phyloP scores from a whole-genome alignment of 2,888 invertebrate species.

The Mechanitis mazaeus region DNA sequence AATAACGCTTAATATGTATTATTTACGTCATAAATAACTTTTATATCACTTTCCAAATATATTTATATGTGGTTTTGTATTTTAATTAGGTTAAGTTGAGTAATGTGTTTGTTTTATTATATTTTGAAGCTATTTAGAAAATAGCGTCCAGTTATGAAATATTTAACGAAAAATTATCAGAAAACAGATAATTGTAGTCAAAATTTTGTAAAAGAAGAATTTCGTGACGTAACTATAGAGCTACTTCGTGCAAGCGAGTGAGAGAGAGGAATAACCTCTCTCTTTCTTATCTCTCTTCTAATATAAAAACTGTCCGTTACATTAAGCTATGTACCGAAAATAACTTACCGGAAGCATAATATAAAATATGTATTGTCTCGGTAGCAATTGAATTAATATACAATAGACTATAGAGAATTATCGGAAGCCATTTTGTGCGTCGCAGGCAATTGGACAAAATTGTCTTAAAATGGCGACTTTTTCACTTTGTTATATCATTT shows the following conservation, averaged over 20 bases:
- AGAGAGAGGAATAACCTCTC: too few relatives aligned
- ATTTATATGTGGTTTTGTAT: neutral
- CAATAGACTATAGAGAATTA: constrained; percentile 7
- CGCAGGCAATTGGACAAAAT: neutral
- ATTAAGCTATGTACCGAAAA: neutral
- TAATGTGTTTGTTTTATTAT: too few relatives aligned
- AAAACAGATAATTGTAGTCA: too few relatives aligned
- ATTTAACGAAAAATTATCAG: too few relatives aligned
- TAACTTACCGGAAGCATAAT: constrained; percentile 8
- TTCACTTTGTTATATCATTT: too few relatives aligned
- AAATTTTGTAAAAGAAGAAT: too few relatives aligned
- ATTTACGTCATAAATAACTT: neutral
- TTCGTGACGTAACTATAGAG: too few relatives aligned
- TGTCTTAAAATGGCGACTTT: too few relatives aligned
- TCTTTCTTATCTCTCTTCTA: too few relatives aligned
- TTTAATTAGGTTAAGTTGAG: neutral
- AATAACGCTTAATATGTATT: constrained; percentile 3
- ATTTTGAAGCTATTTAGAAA: too few relatives aligned
- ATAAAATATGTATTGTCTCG: constrained; percentile 12
- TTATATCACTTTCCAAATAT: neutral
- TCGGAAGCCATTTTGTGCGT: neutral
- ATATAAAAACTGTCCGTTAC: neutral
- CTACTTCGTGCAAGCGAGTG: too few relatives aligned
- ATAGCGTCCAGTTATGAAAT: too few relatives aligned
- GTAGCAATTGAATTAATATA: constrained; percentile 24